phyloP scores from a whole-genome alignment of 2,888 invertebrate genomes.

The Lottia gigantea region DNA sequence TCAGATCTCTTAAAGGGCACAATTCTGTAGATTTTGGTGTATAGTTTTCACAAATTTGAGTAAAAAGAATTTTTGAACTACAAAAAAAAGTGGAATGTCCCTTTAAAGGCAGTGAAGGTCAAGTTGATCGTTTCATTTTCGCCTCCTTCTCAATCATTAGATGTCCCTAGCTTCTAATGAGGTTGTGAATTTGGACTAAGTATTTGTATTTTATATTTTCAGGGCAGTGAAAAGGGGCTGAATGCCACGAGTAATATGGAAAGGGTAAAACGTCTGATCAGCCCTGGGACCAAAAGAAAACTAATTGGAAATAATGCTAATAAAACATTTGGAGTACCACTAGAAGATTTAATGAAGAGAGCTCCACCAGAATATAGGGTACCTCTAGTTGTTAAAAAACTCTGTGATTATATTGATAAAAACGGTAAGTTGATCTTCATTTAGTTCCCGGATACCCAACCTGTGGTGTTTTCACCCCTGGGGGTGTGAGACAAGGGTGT shows the following conservation, averaged over 20 bases:
- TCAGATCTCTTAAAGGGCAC: too few relatives aligned
- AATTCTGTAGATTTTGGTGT: too few relatives aligned
- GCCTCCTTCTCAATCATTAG: too few relatives aligned
- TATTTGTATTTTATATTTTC: conserved; percentile 17
- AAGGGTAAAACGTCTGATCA: conserved; percentile 47
- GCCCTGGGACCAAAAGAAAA: conserved; percentile 50
- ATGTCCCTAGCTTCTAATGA: too few relatives aligned
- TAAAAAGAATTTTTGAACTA: too few relatives aligned
- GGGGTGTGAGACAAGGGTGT: too few relatives aligned
- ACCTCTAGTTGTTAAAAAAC: conserved; percentile 51
- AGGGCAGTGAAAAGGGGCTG: conserved; percentile 15
- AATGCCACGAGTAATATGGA: conserved; percentile 39
- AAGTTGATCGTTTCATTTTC: too few relatives aligned
- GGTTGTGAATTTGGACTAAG: background rate
- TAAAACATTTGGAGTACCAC: conserved; percentile 53
- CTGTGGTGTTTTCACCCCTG: too few relatives aligned
- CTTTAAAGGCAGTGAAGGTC: too few relatives aligned
- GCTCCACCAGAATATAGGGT: conserved; percentile 42
- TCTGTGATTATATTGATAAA: conserved; percentile 54
- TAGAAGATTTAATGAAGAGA: conserved; percentile 50
- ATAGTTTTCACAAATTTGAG: too few relatives aligned
- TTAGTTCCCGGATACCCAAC: too few relatives aligned
- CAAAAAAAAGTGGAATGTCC: too few relatives aligned
- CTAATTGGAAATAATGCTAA: conserved; percentile 31
- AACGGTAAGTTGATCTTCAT: conserved; percentile 42